phyloP scores from a whole-genome alignment of 2,113 vertebrate species.

The Festucalex cinctus region DNA sequence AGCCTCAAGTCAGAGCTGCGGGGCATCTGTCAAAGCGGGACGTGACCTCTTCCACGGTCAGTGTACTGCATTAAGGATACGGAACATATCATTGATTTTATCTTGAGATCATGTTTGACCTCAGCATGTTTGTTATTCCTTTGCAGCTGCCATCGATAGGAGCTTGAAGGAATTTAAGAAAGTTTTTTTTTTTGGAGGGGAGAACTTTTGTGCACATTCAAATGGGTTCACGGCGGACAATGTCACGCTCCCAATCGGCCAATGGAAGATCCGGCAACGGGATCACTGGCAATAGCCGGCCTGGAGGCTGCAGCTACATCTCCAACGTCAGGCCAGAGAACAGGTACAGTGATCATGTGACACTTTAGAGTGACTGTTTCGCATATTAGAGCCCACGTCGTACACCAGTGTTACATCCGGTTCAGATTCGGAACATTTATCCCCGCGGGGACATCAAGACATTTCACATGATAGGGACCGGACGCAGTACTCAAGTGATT shows the following conservation, averaged over 20 bases:
- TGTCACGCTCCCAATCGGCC: constrained; percentile 53
- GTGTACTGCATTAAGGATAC: constrained; percentile 30
- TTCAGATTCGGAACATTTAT: too few species aligned
- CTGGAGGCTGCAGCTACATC: constrained; percentile 79
- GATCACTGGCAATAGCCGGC: constrained; percentile 51
- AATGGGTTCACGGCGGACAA: constrained; percentile 80
- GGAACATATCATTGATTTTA: background rate
- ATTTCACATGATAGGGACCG: too few species aligned
- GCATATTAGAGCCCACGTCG: background rate
- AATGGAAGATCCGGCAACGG: constrained; percentile 62
- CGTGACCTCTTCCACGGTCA: constrained; percentile 60
- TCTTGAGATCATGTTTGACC: background rate
- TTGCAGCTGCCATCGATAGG: constrained; percentile 11
- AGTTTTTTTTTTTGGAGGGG: constrained; percentile 3
- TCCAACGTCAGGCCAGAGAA: constrained; percentile 81
- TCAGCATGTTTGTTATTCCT: background rate
- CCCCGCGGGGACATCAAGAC: too few species aligned
- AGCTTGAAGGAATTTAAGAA: constrained; percentile 1
- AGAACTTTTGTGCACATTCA: constrained; percentile 4
- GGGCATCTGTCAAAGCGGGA: constrained; percentile 60
- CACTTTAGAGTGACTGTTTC: background rate
- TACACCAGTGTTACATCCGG: background rate
- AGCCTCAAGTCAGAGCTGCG: constrained; percentile 57
- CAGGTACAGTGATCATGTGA: constrained; percentile 72
- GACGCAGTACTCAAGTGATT: background rate